Evolutionary conservation across 2,113 vertebrate species (phyloP).

Genomic region (Dascyllus trimaculatus): DNA sequence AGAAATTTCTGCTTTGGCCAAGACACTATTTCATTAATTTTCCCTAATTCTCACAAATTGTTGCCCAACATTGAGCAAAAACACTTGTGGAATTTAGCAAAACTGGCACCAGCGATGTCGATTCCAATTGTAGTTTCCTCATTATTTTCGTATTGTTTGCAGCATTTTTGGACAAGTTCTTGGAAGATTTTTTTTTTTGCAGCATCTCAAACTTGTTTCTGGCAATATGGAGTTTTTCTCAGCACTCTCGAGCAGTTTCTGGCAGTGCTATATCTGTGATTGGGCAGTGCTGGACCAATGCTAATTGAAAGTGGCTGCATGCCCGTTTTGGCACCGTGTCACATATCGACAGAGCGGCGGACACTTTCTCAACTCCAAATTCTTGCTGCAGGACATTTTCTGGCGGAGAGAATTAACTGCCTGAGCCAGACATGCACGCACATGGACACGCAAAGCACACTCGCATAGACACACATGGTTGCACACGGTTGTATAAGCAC

Average conservation of each 20-base stretch:
- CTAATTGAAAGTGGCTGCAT: conserved; percentile 64
- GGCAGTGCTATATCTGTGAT: conserved; percentile 52
- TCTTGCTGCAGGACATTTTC: conserved; percentile 75
- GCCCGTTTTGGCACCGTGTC: conserved; percentile 72
- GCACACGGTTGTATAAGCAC: conserved; percentile 21
- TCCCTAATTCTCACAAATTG: conserved; percentile 42
- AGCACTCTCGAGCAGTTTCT: conserved; percentile 53
- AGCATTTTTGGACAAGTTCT: conserved; percentile 40
- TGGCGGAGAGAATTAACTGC: conserved; percentile 68
- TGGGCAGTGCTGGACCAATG: conserved; percentile 45
- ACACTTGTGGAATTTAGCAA: background rate
- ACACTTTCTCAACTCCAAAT: conserved; percentile 75
- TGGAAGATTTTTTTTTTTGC: conserved; percentile 46
- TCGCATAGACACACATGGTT: conserved; percentile 2
- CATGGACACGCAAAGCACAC: conserved; percentile 15
- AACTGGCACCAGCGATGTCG: background rate
- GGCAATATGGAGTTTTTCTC: conserved; percentile 47
- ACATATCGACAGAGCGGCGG: conserved; percentile 67
- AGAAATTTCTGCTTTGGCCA: conserved; percentile 10
- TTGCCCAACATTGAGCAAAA: conserved; percentile 42
- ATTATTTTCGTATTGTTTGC: conserved; percentile 38
- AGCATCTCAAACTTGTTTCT: conserved; percentile 68
- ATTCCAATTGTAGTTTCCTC: background rate
- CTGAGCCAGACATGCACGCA: conserved; percentile 54
- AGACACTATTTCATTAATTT: background rate